Conservation (phyloP, 1,140 invertebrate genomes). For the Camponotus pennsylvanicus region DNA sequence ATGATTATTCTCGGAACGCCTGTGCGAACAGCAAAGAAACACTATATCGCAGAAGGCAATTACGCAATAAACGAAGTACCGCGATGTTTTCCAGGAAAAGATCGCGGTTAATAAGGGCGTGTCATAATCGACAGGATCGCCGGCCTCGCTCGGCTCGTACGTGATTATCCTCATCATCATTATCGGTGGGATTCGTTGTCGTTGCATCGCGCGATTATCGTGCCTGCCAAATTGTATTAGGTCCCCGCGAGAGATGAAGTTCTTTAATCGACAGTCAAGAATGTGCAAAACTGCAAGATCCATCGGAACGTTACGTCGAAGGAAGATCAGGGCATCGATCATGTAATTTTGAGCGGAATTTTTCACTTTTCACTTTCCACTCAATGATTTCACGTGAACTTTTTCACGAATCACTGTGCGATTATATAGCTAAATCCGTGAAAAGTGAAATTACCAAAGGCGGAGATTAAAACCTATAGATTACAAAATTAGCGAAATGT, state of each 20-base stretch:
- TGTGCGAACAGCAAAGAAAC: background rate
- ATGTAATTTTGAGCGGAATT: no score
- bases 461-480: no score
- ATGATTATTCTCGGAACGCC: background rate
- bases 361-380: no score
- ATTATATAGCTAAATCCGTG: no score
- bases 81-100: slow-evolving; percentile 47
- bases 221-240: slow-evolving; percentile 33
- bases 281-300: background rate
- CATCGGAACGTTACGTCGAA: background rate
- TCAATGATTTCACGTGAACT: no score
- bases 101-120: slow-evolving; percentile 65
- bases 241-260: background rate
- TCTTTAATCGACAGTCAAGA: slow-evolving; percentile 1
- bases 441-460: no score
- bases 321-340: no score
- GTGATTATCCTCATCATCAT: slow-evolving; percentile 71
- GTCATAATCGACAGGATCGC: slow-evolving; percentile 56
- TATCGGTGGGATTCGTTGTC: slow-evolving; percentile 61
- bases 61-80: slow-evolving; percentile 29
- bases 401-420: no score
- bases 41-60: slow-evolving; percentile 21
- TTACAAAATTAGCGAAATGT: no score
- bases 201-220: slow-evolving; percentile 39
- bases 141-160: slow-evolving; percentile 42